Percentiles rank a stretch among this genome's conserved stretches.
phyloP scores from a whole-genome alignment of 2,888 invertebrate species.

The Brachyopa scutellaris region DNA sequence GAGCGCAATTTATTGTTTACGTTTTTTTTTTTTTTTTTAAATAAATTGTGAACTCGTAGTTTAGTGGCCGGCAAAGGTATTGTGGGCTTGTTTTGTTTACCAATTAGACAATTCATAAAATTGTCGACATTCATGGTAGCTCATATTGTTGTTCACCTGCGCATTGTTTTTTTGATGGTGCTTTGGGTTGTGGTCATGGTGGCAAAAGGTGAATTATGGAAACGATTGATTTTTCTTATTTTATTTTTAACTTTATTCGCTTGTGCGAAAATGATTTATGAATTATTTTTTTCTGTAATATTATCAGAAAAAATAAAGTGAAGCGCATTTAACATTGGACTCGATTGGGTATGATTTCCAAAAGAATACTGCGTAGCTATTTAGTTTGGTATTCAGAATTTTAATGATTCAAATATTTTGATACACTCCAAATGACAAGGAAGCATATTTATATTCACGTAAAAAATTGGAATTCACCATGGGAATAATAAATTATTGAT shows the following conservation, averaged over 20 bases:
- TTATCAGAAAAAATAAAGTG: not conserved
- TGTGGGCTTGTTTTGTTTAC: conserved; percentile 61
- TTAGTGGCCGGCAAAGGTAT: conserved; percentile 43
- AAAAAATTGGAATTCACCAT: no score
- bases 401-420: not conserved
- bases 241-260: not conserved
- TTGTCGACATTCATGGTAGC: not conserved
- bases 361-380: not conserved
- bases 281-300: not conserved
- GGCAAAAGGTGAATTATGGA: conserved; percentile 7
- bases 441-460: no score
- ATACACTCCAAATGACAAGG: not conserved
- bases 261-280: conserved; percentile 9
- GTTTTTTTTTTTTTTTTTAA: conserved; percentile 22
- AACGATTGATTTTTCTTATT: not conserved
- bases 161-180: not conserved
- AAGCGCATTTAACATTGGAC: not conserved
- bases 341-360: not conserved
- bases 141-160: not conserved
- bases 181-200: not conserved
- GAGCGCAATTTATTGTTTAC: conserved; percentile 57
- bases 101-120: conserved; percentile 51
- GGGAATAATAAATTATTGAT: no score
- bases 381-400: not conserved
- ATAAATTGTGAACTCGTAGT: not conserved